A percentile compares a stretch with the other conserved stretches of the same genome.
Conservation (phyloP, 2,888 invertebrate genomes). For the Meandrusa payeni region DNA sequence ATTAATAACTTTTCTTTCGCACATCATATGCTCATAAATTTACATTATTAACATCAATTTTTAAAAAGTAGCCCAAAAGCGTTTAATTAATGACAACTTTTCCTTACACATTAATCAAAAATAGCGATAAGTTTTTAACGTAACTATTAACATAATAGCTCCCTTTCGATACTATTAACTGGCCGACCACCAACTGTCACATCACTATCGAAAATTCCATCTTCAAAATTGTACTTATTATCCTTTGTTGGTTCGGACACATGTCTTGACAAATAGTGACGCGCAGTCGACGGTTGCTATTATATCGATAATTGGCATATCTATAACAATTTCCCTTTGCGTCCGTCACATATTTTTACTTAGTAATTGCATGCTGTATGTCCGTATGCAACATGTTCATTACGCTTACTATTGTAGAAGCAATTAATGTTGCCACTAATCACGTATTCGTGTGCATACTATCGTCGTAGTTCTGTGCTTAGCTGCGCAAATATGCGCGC, state of each 20-base stretch:
- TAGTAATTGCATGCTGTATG: constrained; percentile 2
- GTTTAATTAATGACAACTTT: too few species aligned
- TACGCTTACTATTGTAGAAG: constrained; percentile 6
- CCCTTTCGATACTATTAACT: constrained; percentile 14
- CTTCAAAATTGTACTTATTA: constrained; percentile 7
- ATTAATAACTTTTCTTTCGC: too few species aligned
- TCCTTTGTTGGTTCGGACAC: neutral
- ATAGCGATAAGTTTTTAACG: constrained; percentile 2
- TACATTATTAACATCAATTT: too few species aligned
- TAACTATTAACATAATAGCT: constrained; percentile 14
- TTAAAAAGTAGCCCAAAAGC: too few species aligned
- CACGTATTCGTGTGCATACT: constrained; percentile 13
- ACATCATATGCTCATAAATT: too few species aligned
- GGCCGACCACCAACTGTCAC: neutral
- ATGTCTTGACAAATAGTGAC: constrained; percentile 5
- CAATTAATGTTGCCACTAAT: constrained; percentile 15
- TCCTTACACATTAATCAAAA: constrained; percentile 3
- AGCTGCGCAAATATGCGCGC: constrained; percentile 11
- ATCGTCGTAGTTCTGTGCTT: constrained; percentile 8
- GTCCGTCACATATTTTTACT: constrained; percentile 3
- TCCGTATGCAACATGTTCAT: constrained; percentile 14
- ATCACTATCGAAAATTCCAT: constrained; percentile 8
- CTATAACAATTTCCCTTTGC: constrained; percentile 4
- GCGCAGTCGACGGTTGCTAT: neutral
- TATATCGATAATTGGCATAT: constrained; percentile 13